Conservation (phyloP, 2,888 invertebrate species). For the Acrocera orbiculus region DNA sequence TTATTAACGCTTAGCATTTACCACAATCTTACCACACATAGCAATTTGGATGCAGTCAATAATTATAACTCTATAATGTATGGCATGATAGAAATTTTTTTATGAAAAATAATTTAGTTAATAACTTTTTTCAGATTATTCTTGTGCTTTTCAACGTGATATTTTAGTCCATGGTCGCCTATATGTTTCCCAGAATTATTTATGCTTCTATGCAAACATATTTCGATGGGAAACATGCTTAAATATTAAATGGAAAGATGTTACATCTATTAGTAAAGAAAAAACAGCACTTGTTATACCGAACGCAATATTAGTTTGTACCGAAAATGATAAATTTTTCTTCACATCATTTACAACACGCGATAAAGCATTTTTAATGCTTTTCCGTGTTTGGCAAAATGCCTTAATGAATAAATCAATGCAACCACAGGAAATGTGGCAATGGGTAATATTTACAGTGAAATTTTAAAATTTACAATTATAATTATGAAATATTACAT, state of each 20-base stretch:
- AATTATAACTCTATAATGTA: too few relatives aligned
- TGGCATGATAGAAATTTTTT: too few relatives aligned
- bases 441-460: conserved; percentile 43
- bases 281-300: conserved; percentile 89
- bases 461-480: neutral
- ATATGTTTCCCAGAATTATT: conserved; percentile 86
- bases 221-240: conserved; percentile 91
- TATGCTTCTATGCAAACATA: conserved; percentile 96
- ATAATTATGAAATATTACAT: conserved; percentile 2
- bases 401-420: conserved; percentile 79
- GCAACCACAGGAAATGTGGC: conserved; percentile 69
- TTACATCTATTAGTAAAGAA: conserved; percentile 86
- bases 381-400: conserved; percentile 93
- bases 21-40: too few relatives aligned
- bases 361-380: conserved; percentile 88
- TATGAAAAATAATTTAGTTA: too few relatives aligned
- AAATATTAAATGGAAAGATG: conserved; percentile 73
- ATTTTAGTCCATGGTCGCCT: conserved; percentile 89
- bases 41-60: too few relatives aligned
- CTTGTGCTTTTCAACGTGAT: conserved; percentile 91
- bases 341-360: conserved; percentile 87
- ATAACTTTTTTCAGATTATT: conserved; percentile 91
- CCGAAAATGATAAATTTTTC: conserved; percentile 71
- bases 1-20: too few relatives aligned
- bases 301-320: conserved; percentile 81